These are phyloP conservation scores for Fopius arisanus DNA, from an alignment of 1,140 invertebrate genomes.

Conservation along the genomic window DNA sequence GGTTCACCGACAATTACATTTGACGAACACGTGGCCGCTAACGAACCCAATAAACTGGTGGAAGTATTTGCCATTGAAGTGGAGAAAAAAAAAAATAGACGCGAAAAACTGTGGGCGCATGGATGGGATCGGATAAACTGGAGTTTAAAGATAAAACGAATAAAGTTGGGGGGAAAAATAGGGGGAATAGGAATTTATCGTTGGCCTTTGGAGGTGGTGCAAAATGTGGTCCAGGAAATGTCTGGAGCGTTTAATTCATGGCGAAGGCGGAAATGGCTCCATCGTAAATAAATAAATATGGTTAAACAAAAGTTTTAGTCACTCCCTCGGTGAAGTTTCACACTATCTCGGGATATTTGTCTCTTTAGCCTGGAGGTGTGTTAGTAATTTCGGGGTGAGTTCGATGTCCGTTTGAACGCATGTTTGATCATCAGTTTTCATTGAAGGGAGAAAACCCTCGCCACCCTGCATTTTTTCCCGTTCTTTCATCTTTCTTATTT, in stretches of 20 bases:
- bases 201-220: background rate
- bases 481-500: no score
- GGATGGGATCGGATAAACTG: background rate
- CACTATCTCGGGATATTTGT: background rate
- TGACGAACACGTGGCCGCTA: background rate
- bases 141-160: no score
- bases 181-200: no score
- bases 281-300: background rate
- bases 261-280: background rate
- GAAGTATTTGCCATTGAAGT: background rate
- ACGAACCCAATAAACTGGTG: constrained; percentile 8
- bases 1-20: background rate
- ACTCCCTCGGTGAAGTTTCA: background rate
- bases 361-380: no score
- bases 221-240: background rate
- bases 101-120: background rate
- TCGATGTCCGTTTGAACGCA: no score
- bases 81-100: constrained; percentile 8
- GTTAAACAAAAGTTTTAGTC: background rate
- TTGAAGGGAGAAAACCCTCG: no score
- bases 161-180: no score
- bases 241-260: background rate
- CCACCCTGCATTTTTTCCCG: no score
- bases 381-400: no score
- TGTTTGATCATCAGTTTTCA: no score